A percentile compares a stretch with the other conserved stretches of the same genome.
phyloP scores from a whole-genome alignment of 2,113 vertebrate genomes.

The Mirza zaza region DNA sequence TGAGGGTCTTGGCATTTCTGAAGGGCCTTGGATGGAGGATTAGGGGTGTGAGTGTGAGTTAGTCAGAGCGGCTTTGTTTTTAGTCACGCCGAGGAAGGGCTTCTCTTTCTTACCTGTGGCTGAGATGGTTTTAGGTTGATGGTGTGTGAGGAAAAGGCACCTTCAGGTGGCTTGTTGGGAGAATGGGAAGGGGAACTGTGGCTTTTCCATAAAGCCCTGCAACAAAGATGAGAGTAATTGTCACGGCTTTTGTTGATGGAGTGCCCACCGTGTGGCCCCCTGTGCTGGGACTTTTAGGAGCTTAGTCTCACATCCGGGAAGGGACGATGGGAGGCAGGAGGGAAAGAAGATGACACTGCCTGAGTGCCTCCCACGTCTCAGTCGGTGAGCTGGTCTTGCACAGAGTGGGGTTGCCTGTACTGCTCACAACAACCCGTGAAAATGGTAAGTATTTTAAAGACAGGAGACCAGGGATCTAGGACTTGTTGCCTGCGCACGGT shows the following conservation, averaged over 20 bases:
- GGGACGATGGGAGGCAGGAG: not conserved
- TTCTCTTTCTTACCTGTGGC: slow-evolving; percentile 9
- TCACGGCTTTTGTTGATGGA: not conserved
- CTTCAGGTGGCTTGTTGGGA: not conserved
- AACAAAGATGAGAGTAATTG: not conserved
- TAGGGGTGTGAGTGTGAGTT: not conserved
- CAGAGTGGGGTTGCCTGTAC: not conserved
- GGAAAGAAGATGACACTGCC: not conserved
- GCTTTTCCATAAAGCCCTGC: not conserved
- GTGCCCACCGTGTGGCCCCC: not conserved
- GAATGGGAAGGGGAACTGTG: not conserved
- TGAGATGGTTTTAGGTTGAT: not conserved
- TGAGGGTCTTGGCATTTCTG: slow-evolving; percentile 49
- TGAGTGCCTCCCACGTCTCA: not conserved
- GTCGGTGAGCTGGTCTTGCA: not conserved
- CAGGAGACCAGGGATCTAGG: not conserved
- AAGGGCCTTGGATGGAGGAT: slow-evolving; percentile 50
- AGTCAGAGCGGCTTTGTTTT: slow-evolving; percentile 32
- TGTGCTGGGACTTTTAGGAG: not conserved
- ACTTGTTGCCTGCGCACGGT: not conserved
- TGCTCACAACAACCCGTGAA: not conserved
- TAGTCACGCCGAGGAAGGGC: slow-evolving; percentile 22
- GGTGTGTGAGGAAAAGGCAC: not conserved
- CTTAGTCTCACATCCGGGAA: not conserved
- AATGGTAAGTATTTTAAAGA: not conserved